phyloP scores from a whole-genome alignment of 2,113 vertebrate species.

The Martes martes region DNA sequence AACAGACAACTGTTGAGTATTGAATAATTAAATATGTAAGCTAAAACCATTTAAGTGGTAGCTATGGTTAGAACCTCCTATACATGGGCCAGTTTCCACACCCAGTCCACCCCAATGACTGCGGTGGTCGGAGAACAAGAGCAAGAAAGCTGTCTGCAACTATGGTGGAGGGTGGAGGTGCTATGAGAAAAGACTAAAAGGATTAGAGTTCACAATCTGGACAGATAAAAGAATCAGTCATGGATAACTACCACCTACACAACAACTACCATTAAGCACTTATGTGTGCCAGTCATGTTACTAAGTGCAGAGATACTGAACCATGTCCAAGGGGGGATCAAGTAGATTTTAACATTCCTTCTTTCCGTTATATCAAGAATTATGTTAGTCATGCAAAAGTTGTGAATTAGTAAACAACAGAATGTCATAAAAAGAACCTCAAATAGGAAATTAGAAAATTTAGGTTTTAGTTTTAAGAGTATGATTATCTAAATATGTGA shows the following conservation, averaged over 20 bases:
- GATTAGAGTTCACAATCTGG: neutral
- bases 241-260: neutral
- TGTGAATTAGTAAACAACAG: neutral
- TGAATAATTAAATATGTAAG: slow-evolving; percentile 3
- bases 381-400: neutral
- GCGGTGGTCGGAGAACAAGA: neutral
- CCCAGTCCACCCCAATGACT: neutral
- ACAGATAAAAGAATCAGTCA: slow-evolving; percentile 11
- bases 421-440: neutral
- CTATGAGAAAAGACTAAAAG: neutral
- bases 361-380: neutral
- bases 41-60: neutral
- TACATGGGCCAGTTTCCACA: neutral
- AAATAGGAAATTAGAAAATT: slow-evolving; percentile 18
- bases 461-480: slow-evolving; percentile 7
- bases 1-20: neutral
- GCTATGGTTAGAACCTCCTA: neutral
- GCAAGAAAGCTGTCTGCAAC: neutral
- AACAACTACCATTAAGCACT: neutral
- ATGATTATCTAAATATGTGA: neutral
- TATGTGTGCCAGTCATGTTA: neutral
- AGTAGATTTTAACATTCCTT: neutral
- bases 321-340: slow-evolving; percentile 23
- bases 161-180: neutral
- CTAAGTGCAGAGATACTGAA: neutral